Evolutionary conservation across 2,797 vertebrate species (phyloP).

Genomic region (Poeciliopsis turneri): DNA sequence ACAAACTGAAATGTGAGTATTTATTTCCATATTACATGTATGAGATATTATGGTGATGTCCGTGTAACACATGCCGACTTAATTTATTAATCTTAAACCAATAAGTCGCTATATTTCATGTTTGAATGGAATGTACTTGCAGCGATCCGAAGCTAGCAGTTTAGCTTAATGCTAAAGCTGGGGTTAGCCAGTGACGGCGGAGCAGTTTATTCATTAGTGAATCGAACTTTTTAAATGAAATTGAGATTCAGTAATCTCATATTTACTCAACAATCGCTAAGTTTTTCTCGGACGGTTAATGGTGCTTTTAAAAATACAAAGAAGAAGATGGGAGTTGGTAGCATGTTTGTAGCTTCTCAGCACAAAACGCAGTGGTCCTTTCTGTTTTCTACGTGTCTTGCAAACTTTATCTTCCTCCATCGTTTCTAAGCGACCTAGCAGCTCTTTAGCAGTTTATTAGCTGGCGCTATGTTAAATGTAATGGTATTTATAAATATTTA

Average conservation of each 20-base stretch:
- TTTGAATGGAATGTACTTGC: background rate
- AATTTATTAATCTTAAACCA: accelerated
- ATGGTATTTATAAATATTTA: background rate
- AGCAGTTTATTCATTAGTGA: background rate
- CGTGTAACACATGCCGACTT: accelerated
- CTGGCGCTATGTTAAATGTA: background rate
- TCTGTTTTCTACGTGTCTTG: background rate
- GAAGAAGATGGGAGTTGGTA: background rate
- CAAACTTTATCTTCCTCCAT: background rate
- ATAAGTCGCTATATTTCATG: background rate
- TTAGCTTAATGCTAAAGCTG: slow-evolving; percentile 21
- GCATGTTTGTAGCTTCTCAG: background rate
- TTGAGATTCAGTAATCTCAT: accelerated
- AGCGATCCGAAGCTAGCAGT: slow-evolving; percentile 5
- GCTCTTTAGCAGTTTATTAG: background rate
- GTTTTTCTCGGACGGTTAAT: background rate
- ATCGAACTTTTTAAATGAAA: background rate
- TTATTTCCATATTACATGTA: accelerated
- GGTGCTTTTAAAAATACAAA: background rate
- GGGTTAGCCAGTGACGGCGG: slow-evolving; percentile 5
- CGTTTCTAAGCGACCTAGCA: background rate
- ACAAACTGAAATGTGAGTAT: slow-evolving; percentile 47
- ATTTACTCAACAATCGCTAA: accelerated
- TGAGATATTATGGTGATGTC: accelerated
- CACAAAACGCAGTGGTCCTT: background rate